Base-by-base conservation (phyloP, 1,140 invertebrate genomes). In the Lucilia sericata region DNA sequence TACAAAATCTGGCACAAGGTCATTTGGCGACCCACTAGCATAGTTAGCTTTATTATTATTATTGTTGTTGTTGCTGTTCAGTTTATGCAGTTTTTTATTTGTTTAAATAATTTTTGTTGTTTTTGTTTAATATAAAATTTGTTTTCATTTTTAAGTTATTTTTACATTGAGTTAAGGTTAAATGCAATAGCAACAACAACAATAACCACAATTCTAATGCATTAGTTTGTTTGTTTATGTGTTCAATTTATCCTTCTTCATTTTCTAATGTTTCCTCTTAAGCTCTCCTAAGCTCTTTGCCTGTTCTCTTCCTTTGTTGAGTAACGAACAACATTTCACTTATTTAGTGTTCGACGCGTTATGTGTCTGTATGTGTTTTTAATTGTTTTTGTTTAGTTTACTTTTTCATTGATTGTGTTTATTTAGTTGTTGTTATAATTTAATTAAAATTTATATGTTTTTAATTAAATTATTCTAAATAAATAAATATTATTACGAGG, bases 21-120 rank as follows among this genome's bases (percentile, higher is more conserved):
- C 88, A 90, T 86, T 86, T 87, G 85, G 86, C 88, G 89, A 89
- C 89, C 88, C 86, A 89, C 87, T 90, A 88, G 88, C 89, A 89
- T 87, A 90, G 88, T 89, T 51, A 80, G 19, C 17, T 19, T 78
- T 78, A 42, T 78, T 36, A 42, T 78, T 36, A 42, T 78, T 36
- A 78, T 78, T 78, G 36, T 75, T 75, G 10, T 30, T 75, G 74
- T 75, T 75, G 34, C 12, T 34, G 34, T 78, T 78, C 0, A 12
- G 10, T 25, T 42, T 42, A 19, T 78, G 34, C n/a, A 17, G 25
- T 25, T 80, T 51, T n/a, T 21, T 51, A 49, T 80, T 49, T 80
- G 12, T 80, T n/a, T 78, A 19, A 30, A 30, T 30, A 30, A 47
- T 51, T 80, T 5, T 51, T 25, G 19, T 80, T 74, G 25, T 74